These are phyloP conservation scores for Tokudaia muenninki DNA, from an alignment of 2,797 vertebrate genomes.

Conservation along the genomic window DNA sequence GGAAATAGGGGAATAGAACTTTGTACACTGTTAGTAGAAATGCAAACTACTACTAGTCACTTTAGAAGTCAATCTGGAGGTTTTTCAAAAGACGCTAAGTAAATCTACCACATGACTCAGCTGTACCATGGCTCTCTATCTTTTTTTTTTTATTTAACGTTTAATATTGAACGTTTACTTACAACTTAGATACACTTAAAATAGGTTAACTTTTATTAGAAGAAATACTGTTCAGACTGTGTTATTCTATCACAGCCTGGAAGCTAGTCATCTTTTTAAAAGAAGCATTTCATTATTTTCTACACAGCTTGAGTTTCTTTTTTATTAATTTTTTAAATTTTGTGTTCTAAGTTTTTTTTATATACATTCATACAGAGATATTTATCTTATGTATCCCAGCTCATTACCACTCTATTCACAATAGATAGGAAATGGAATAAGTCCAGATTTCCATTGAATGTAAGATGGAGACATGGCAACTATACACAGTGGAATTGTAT, in stretches of 20 bases:
- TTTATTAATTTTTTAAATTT: too few relatives aligned
- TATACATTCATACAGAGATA: neutral
- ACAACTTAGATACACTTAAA: neutral
- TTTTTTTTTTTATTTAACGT: too few relatives aligned
- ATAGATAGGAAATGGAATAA: neutral
- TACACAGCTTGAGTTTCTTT: neutral
- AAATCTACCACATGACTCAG: neutral
- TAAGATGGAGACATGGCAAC: neutral
- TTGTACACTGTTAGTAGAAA: neutral
- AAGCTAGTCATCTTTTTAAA: neutral
- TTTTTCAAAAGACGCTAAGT: neutral
- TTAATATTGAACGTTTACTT: neutral
- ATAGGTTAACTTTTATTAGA: neutral
- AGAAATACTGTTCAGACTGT: neutral
- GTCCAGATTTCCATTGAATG: neutral
- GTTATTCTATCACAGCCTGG: neutral
- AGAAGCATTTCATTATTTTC: neutral
- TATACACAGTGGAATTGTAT: neutral
- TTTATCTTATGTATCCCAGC: neutral
- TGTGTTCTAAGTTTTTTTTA: too few relatives aligned
- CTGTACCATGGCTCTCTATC: neutral
- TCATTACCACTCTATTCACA: neutral
- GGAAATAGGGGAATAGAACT: neutral
- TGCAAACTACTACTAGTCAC: neutral
- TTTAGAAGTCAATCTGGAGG: neutral